These are phyloP conservation scores for Agrotis puta DNA, from an alignment of 2,888 invertebrate species.

Conservation along the genomic window DNA sequence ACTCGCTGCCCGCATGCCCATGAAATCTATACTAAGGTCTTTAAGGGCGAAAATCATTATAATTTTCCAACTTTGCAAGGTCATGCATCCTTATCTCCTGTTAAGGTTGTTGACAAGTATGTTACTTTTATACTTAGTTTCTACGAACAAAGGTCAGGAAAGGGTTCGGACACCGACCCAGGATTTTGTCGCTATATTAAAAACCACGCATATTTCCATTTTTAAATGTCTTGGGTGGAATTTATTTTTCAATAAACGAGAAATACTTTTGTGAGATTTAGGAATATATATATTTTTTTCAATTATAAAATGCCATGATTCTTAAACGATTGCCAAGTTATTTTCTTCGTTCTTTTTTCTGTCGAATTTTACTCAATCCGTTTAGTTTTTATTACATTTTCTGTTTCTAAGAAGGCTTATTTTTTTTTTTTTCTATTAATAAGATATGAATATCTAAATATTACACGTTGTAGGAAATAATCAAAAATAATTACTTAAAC, in stretches of 20 bases:
- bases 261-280: conserved; percentile 1
- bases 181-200: conserved; percentile 23
- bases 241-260: conserved; percentile 16
- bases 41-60: neutral
- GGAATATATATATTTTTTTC: neutral
- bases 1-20: no score
- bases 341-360: neutral
- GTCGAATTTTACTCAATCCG: neutral
- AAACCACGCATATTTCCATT: conserved; percentile 23
- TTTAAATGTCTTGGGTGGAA: conserved; percentile 19
- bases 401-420: no score
- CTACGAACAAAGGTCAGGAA: conserved; percentile 41
- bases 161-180: conserved; percentile 33
- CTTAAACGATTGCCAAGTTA: neutral
- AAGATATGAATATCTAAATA: neutral
- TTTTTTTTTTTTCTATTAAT: neutral
- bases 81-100: conserved; percentile 4
- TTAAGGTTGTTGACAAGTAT: conserved; percentile 21
- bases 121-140: conserved; percentile 1
- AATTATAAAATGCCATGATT: neutral
- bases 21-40: neutral
- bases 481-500: neutral
- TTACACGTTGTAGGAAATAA: conserved; percentile 2
- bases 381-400: neutral
- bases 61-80: conserved; percentile 21